A percentile compares a stretch with the other conserved stretches of the same genome.
Evolutionary conservation across 1,140 invertebrate species (phyloP).

Genomic region (Apis laboriosa): DNA sequence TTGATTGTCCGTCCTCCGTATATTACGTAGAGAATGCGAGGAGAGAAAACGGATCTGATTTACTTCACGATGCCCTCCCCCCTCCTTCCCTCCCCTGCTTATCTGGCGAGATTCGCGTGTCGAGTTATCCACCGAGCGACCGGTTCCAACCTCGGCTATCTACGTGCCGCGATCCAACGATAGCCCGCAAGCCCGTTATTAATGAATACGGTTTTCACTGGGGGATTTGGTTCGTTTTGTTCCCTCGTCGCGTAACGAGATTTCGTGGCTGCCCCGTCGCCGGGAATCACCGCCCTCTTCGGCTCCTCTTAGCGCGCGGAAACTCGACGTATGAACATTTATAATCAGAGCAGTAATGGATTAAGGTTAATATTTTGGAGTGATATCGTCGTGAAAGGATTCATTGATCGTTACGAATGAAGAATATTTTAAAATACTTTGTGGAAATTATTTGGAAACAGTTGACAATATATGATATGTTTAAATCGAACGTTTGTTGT

Average conservation of each 20-base stretch:
- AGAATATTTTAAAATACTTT: no score
- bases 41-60: constrained; percentile 57
- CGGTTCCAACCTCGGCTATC: constrained; percentile 56
- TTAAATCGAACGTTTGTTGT: no score
- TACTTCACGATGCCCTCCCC: constrained; percentile 47
- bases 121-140: constrained; percentile 44
- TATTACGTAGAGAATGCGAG: constrained; percentile 55
- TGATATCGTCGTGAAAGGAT: no score
- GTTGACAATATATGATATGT: no score
- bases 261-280: constrained; percentile 15
- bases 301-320: no score
- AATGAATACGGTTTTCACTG: constrained; percentile 63
- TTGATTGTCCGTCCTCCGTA: constrained; percentile 60
- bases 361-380: no score
- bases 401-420: no score
- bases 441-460: no score
- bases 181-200: constrained; percentile 61
- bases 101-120: constrained; percentile 62
- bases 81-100: constrained; percentile 7
- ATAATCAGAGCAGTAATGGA: no score
- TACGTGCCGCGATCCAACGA: constrained; percentile 58
- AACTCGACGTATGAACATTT: no score
- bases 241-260: constrained; percentile 36
- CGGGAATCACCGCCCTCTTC: neutral
- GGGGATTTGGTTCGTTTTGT: constrained; percentile 51